phyloP scores from a whole-genome alignment of 2,888 invertebrate species.

The Tetanocera ferruginea region DNA sequence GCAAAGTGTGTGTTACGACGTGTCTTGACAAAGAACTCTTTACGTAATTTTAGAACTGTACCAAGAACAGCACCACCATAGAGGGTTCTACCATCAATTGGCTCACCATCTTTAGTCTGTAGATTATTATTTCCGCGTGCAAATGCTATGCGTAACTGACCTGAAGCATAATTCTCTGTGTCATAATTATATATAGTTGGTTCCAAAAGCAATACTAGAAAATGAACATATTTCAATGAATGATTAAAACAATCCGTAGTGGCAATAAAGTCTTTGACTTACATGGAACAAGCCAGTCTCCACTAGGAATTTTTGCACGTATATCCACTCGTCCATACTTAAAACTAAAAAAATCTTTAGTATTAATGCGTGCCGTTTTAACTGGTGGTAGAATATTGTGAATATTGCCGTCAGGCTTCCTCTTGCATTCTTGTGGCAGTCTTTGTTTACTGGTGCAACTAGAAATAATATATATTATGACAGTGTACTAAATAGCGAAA shows the following conservation, averaged over 20 bases:
- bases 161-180: conserved; percentile 73
- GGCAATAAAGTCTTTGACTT: conserved; percentile 51
- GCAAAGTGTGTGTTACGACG: conserved; percentile 70
- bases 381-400: conserved; percentile 78
- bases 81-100: conserved; percentile 61
- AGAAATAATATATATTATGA: conserved; percentile 21
- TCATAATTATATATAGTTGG: conserved; percentile 78
- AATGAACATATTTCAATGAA: background rate
- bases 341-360: conserved; percentile 77
- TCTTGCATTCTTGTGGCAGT: conserved; percentile 67
- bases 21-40: conserved; percentile 56
- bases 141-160: conserved; percentile 80
- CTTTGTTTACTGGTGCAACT: conserved; percentile 73
- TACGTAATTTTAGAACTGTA: conserved; percentile 62
- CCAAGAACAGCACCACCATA: conserved; percentile 63
- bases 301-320: conserved; percentile 80
- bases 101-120: conserved; percentile 50
- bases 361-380: conserved; percentile 76
- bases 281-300: conserved; percentile 87
- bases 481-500: background rate
- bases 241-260: background rate
- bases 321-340: conserved; percentile 79
- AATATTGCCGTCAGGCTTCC: conserved; percentile 44
- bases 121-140: conserved; percentile 76
- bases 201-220: conserved; percentile 76